phyloP scores from a whole-genome alignment of 1,140 invertebrate genomes.

The Zophobas morio region DNA sequence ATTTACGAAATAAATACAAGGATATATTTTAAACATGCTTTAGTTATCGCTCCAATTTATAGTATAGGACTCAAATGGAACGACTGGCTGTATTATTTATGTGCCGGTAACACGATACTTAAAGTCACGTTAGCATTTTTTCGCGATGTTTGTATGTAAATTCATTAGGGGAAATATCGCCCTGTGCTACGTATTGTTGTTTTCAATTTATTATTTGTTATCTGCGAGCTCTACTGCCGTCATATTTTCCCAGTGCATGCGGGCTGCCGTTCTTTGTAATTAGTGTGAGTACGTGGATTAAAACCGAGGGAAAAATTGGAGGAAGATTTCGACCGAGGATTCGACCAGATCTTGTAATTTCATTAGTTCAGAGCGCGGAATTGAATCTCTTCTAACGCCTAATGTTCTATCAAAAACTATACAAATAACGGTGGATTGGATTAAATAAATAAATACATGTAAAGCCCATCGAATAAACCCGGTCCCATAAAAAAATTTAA shows the following conservation, averaged over 20 bases:
- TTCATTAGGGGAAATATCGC: conserved; percentile 47
- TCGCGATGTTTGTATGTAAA: conserved; percentile 53
- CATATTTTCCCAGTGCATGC: neutral
- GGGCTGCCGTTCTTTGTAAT: no score
- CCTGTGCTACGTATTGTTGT: conserved; percentile 40
- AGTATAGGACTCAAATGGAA: conserved; percentile 56
- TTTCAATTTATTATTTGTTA: conserved; percentile 44
- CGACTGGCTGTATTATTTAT: conserved; percentile 55
- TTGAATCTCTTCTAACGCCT: no score
- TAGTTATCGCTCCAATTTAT: conserved; percentile 59
- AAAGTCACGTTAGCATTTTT: conserved; percentile 57
- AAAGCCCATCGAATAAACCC: conserved; percentile 1
- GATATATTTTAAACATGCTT: conserved; percentile 57
- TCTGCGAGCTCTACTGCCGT: neutral
- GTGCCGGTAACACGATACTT: conserved; percentile 55
- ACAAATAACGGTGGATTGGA: no score
- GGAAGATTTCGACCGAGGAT: no score
- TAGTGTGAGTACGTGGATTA: no score
- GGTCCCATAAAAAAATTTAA: conserved; percentile 1
- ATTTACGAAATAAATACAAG: conserved; percentile 56
- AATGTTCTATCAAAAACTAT: no score
- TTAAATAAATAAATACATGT: neutral
- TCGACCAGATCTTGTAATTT: no score
- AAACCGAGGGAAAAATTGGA: no score
- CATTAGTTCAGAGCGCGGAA: no score